These are phyloP conservation scores for Galerucella calmariensis DNA, from an alignment of 2,888 invertebrate genomes.

Conservation along the genomic window DNA sequence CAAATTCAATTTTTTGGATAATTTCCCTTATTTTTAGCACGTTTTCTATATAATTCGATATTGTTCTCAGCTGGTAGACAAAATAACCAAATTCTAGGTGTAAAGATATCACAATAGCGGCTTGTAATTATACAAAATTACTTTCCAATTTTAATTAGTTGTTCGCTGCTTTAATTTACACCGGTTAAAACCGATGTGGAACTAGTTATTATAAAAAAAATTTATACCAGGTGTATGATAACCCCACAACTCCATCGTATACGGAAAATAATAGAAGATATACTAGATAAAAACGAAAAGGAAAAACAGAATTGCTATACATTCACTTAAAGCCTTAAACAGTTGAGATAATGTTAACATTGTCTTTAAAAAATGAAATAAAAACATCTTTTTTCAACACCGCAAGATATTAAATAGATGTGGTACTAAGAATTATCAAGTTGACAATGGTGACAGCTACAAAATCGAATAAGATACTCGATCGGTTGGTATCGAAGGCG, in stretches of 20 bases:
- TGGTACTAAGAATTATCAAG: constrained; percentile 16
- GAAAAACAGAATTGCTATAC: too few relatives aligned
- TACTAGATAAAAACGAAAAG: too few relatives aligned
- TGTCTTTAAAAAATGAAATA: too few relatives aligned
- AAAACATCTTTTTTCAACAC: not conserved
- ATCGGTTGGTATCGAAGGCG: constrained; percentile 38
- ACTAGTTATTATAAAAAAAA: not conserved
- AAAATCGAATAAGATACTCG: constrained; percentile 39
- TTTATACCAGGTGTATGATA: not conserved
- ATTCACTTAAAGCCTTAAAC: too few relatives aligned
- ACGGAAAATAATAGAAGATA: too few relatives aligned
- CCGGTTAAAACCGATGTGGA: constrained; percentile 13
- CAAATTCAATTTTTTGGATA: not conserved
- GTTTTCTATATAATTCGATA: constrained; percentile 2
- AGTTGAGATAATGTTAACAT: too few relatives aligned
- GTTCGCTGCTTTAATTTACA: constrained; percentile 23
- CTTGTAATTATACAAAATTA: constrained; percentile 29
- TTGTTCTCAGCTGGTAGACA: constrained; percentile 15
- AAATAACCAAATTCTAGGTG: constrained; percentile 24
- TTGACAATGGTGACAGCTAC: constrained; percentile 31
- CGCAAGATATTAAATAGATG: not conserved
- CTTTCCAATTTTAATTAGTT: constrained; percentile 19
- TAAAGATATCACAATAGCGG: constrained; percentile 18
- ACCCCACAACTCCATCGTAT: too few relatives aligned
- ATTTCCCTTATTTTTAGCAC: not conserved